Conservation (phyloP, 1,140 invertebrate species). For the Dinothrombium tinctorium region DNA sequence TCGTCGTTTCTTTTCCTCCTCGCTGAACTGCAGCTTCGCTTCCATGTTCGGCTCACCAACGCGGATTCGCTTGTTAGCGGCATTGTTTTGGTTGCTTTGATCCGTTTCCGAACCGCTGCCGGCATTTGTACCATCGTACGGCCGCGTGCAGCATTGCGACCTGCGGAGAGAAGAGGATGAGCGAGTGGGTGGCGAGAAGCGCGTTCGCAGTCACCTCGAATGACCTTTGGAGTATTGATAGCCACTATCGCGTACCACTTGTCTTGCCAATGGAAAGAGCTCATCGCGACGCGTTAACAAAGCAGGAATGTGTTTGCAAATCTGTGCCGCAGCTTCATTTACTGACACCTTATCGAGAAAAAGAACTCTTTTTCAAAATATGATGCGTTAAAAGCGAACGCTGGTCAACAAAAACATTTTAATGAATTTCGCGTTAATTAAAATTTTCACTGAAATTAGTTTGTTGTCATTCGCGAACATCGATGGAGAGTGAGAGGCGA, state of each 20-base stretch:
- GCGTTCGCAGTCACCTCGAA: conserved; percentile 23
- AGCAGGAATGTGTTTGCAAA: conserved; percentile 66
- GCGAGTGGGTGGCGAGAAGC: no score
- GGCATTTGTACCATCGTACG: background rate
- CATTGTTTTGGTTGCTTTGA: background rate
- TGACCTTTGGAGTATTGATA: conserved; percentile 61
- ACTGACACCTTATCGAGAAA: conserved; percentile 45
- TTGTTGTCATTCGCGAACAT: no score
- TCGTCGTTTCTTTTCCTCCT: conserved; percentile 16
- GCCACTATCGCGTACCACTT: conserved; percentile 76
- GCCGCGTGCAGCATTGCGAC: background rate
- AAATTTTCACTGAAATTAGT: background rate
- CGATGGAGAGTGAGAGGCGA: no score
- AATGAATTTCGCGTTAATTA: conserved; percentile 5
- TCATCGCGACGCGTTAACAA: conserved; percentile 75
- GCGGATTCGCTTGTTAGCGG: no score
- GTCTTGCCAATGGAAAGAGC: conserved; percentile 74
- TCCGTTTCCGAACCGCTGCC: background rate
- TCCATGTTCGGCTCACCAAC: background rate
- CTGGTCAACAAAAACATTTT: background rate
- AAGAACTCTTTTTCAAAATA: background rate
- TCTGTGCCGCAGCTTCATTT: conserved; percentile 88
- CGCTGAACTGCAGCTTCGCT: conserved; percentile 3
- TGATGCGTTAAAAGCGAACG: background rate
- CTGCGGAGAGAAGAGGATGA: background rate